Evolutionary conservation across 64 coral and sea anemone species (phyloP), one percentile per base, ranked within the genome.

Genomic region (Platygyra sinensis): DNA sequence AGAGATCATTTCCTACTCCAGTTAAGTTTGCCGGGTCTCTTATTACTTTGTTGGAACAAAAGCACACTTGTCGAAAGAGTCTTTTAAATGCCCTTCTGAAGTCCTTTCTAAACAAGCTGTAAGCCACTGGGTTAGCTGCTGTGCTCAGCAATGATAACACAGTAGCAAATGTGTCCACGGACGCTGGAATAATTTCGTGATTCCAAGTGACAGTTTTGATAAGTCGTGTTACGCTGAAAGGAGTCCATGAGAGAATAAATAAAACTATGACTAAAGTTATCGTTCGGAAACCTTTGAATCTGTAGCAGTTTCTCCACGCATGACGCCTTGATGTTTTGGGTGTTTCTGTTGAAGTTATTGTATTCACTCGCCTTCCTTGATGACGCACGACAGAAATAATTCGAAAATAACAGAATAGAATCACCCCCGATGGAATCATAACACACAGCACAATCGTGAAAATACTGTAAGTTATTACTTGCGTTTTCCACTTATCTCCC

Each of bases 401-500:
- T 61, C 87, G 78, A 52, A 94, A 33, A 12, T 94, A 94, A 25
- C 86, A 94, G 50, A 81, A 94, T 50, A 94, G 80, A 67, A 94
- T 88, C 30, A 89, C 86, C 10, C 72, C 22, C 12, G 87, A 94
- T 36, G 92, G 92, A 19, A 94, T 22, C 8, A 83, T 52, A 11
- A 94, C 57, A 30, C 92, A 94, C 0, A 89, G 19, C 25, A 50
- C 17, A 69, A 94, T 84, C 63, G 92, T 89, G 30, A 94, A 16
- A 73, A 94, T 61, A 15, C 77, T 33, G 55, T 94, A 94, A 51
- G 74, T 87, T 22, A 89, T 76, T 5, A 89, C 92, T 14, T 69
- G 77, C 25, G 87, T 89, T 94, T 94, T 94, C 92, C 92, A 94
- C 51, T 75, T 89, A 17, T 94, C 87, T 8, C 92, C 92, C 39